phyloP scores from a whole-genome alignment of 2,797 vertebrate genomes.

The Tiaroga cobitis region DNA sequence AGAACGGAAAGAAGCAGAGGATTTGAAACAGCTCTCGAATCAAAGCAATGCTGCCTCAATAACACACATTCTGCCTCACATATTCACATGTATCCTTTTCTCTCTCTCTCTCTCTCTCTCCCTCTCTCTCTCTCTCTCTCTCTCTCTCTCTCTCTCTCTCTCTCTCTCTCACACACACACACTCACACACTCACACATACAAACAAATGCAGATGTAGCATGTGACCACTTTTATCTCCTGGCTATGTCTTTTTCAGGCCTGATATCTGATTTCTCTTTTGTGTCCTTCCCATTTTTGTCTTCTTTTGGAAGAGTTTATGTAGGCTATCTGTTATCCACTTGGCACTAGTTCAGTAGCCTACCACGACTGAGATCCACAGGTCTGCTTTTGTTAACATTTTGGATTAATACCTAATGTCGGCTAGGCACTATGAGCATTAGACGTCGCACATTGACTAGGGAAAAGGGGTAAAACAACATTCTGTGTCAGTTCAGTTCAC shows the following conservation, averaged over 20 bases:
- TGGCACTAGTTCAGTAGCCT: constrained; percentile 30
- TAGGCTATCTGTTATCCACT: constrained; percentile 34
- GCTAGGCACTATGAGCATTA: not conserved
- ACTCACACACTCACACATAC: not conserved
- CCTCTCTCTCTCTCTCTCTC: too few relatives aligned
- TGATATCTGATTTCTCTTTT: constrained; percentile 17
- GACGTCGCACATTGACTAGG: not conserved
- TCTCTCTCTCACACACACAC: not conserved
- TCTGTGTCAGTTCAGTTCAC: not conserved
- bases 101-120: not conserved
- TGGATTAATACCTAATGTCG: not conserved
- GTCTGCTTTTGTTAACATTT: constrained; percentile 43
- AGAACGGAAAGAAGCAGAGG: constrained; percentile 24
- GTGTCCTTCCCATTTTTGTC: not conserved
- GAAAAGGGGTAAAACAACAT: not conserved
- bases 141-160: too few relatives aligned
- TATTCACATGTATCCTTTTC: not conserved
- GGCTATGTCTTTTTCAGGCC: constrained; percentile 11
- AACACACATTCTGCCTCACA: not conserved
- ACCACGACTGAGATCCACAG: constrained; percentile 17
- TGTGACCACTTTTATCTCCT: constrained; percentile 20
- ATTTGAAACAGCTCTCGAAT: constrained; percentile 55
- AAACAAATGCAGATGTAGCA: constrained; percentile 5
- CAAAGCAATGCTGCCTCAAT: constrained; percentile 47
- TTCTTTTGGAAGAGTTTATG: constrained; percentile 45